phyloP scores from a whole-genome alignment of 1,140 invertebrate species.

The Drosophila micromelanica region DNA sequence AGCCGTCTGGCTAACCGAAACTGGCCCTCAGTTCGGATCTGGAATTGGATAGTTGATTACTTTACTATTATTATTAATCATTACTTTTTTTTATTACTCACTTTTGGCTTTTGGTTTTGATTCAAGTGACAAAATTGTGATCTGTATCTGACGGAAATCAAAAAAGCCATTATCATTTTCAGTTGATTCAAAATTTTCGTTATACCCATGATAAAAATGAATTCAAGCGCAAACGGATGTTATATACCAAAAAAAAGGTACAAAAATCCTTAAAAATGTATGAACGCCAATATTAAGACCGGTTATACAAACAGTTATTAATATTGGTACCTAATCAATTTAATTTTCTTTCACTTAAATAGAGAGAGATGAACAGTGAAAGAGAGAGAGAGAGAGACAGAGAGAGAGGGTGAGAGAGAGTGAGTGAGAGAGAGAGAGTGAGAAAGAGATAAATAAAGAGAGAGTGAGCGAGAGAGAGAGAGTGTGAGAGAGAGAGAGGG shows the following conservation, averaged over 20 bases:
- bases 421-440: no score
- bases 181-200: neutral
- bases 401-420: no score
- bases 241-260: no score
- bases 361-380: no score
- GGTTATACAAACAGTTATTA: neutral
- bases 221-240: neutral
- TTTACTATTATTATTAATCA: neutral
- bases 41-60: neutral
- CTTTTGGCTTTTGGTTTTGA: conserved; percentile 4
- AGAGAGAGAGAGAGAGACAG: no score
- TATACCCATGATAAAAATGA: neutral
- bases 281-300: no score
- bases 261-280: no score
- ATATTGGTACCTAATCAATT: no score
- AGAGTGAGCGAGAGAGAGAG: no score
- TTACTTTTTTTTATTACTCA: neutral
- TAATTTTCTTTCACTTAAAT: no score
- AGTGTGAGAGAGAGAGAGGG: no score
- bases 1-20: neutral
- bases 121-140: neutral
- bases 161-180: neutral
- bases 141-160: neutral
- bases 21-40: conserved; percentile 9
- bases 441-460: no score